Evolutionary conservation across 1,140 invertebrate genomes (phyloP).

Genomic region (Drosophila baimaii): DNA sequence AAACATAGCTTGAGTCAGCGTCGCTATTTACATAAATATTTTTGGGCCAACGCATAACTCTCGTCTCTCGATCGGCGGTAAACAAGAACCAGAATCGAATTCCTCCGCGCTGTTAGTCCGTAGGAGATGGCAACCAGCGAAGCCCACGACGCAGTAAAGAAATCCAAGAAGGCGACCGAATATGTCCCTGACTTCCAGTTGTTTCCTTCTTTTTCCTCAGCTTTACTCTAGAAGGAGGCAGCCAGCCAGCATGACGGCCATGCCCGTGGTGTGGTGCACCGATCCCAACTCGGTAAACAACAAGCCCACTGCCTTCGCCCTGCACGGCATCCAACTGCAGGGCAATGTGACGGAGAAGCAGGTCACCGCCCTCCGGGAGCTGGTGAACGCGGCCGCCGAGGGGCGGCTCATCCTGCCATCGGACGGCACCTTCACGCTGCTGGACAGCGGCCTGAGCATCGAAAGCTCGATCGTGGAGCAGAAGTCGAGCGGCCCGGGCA

Average conservation of each 20-base stretch:
- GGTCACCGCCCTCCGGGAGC: constrained; percentile 77
- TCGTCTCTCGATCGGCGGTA: background rate
- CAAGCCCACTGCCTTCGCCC: constrained; percentile 83
- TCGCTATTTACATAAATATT: constrained; percentile 30
- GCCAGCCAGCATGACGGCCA: constrained; percentile 70
- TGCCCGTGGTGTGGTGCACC: constrained; percentile 84
- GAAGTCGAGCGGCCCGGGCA: constrained; percentile 7
- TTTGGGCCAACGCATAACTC: background rate
- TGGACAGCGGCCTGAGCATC: constrained; percentile 81
- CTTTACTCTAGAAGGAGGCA: background rate
- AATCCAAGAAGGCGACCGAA: constrained; percentile 1
- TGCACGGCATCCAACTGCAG: constrained; percentile 83
- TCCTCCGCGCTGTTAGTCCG: background rate
- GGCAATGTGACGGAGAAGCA: constrained; percentile 84
- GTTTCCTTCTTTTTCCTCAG: constrained; percentile 29
- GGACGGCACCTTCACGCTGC: constrained; percentile 80
- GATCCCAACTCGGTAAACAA: constrained; percentile 84
- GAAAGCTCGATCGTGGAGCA: constrained; percentile 77
- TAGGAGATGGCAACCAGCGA: constrained; percentile 1
- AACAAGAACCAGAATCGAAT: constrained; percentile 30
- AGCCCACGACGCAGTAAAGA: constrained; percentile 40
- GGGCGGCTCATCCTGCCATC: constrained; percentile 81
- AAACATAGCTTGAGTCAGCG: background rate
- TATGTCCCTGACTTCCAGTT: background rate
- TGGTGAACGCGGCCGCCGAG: constrained; percentile 83